These are phyloP conservation scores for Lampris megalopsis DNA, from an alignment of 2,113 vertebrate genomes.

Conservation along the genomic window DNA sequence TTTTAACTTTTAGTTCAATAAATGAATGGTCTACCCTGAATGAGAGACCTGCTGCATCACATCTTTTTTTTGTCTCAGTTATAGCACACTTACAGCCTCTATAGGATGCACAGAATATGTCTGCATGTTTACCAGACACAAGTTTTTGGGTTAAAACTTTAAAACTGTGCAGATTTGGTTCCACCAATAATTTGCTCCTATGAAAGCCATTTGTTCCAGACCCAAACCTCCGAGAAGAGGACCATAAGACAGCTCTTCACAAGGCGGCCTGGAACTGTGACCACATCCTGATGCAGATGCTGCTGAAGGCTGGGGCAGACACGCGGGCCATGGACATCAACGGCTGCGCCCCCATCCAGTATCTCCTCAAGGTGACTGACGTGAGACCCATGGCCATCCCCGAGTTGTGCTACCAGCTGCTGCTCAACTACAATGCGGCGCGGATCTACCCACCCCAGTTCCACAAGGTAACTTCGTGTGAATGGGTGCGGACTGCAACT, in stretches of 20 bases:
- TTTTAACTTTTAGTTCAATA: not conserved
- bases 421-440: constrained; percentile 91
- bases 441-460: constrained; percentile 94
- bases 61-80: too few relatives aligned
- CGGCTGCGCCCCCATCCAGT: constrained; percentile 92
- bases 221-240: constrained; percentile 87
- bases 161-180: not conserved
- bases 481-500: not conserved
- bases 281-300: constrained; percentile 89
- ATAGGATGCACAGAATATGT: too few relatives aligned
- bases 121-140: too few relatives aligned
- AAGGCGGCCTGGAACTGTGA: constrained; percentile 98
- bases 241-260: constrained; percentile 92
- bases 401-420: constrained; percentile 91
- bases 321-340: constrained; percentile 92
- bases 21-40: not conserved
- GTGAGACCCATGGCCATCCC: constrained; percentile 86
- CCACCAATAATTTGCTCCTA: not conserved
- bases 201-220: constrained; percentile 57
- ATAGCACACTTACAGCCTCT: too few relatives aligned
- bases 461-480: constrained; percentile 87
- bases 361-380: constrained; percentile 90
- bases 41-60: too few relatives aligned
- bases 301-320: constrained; percentile 91
- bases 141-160: too few relatives aligned